A percentile compares a stretch with the other conserved stretches of the same genome.
Evolutionary conservation across 2,888 invertebrate genomes (phyloP).

Genomic region (Ctenicera cuprea): DNA sequence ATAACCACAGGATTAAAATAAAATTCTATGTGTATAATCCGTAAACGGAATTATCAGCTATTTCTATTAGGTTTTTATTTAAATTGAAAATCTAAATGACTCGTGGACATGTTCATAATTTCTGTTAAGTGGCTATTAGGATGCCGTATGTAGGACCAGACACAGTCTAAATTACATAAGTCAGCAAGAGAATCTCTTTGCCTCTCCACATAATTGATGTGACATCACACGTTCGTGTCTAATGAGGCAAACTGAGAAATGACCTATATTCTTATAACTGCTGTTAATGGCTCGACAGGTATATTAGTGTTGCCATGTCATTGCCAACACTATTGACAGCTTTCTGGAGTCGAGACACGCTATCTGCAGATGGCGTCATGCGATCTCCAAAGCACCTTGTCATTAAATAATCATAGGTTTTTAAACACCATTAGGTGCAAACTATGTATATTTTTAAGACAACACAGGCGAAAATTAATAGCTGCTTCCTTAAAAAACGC

Average conservation of each 20-base stretch:
- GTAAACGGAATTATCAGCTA: constrained; percentile 17
- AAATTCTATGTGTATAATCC: neutral
- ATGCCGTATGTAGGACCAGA: constrained; percentile 36
- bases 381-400: constrained; percentile 51
- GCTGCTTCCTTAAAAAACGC: constrained; percentile 10
- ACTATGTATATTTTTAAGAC: constrained; percentile 34
- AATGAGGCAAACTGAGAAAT: constrained; percentile 31
- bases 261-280: constrained; percentile 43
- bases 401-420: constrained; percentile 50
- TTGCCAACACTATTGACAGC: constrained; percentile 47
- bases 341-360: constrained; percentile 43
- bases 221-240: constrained; percentile 27
- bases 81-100: constrained; percentile 29
- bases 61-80: constrained; percentile 39
- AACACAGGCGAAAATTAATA: constrained; percentile 39
- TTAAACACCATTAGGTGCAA: constrained; percentile 46
- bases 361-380: constrained; percentile 52
- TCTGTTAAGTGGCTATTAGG: constrained; percentile 41
- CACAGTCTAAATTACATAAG: constrained; percentile 32
- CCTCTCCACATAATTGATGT: constrained; percentile 25
- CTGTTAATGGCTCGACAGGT: constrained; percentile 45
- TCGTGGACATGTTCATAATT: constrained; percentile 40
- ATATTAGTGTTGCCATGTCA: constrained; percentile 43
- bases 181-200: neutral
- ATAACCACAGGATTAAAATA: neutral